phyloP scores from a whole-genome alignment of 2,888 invertebrate genomes.

The Baccha elongata region DNA sequence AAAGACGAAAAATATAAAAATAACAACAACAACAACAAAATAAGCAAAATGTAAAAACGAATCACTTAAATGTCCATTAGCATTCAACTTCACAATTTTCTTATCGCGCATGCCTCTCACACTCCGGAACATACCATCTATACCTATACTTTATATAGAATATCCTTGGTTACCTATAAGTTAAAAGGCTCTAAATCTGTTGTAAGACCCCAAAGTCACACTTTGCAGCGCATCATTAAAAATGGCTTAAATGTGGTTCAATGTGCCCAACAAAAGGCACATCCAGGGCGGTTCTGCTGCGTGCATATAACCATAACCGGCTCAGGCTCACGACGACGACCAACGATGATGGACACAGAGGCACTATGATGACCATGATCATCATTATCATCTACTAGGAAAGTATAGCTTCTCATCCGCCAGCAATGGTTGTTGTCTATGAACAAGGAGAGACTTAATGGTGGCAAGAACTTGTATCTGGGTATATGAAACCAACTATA shows the following conservation, averaged over 20 bases:
- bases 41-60: constrained; percentile 55
- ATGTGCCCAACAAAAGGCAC: constrained; percentile 55
- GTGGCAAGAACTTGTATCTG: constrained; percentile 38
- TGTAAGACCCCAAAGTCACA: constrained; percentile 50
- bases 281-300: constrained; percentile 30
- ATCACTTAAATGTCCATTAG: constrained; percentile 74
- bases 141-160: background rate
- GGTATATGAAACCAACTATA: background rate
- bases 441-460: constrained; percentile 20
- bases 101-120: constrained; percentile 57
- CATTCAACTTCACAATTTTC: constrained; percentile 67
- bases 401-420: constrained; percentile 5
- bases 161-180: background rate
- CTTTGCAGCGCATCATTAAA: constrained; percentile 61
- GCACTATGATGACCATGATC: constrained; percentile 56
- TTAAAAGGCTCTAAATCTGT: background rate
- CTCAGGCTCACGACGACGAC: constrained; percentile 40
- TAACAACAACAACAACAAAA: constrained; percentile 2
- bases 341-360: constrained; percentile 64
- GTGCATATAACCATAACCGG: constrained; percentile 63
- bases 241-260: constrained; percentile 68
- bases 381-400: constrained; percentile 15
- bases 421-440: background rate
- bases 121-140: background rate
- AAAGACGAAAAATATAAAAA: background rate